Evolutionary conservation across 2,113 vertebrate genomes (phyloP).

Genomic region (Osmerus eperlanus): DNA sequence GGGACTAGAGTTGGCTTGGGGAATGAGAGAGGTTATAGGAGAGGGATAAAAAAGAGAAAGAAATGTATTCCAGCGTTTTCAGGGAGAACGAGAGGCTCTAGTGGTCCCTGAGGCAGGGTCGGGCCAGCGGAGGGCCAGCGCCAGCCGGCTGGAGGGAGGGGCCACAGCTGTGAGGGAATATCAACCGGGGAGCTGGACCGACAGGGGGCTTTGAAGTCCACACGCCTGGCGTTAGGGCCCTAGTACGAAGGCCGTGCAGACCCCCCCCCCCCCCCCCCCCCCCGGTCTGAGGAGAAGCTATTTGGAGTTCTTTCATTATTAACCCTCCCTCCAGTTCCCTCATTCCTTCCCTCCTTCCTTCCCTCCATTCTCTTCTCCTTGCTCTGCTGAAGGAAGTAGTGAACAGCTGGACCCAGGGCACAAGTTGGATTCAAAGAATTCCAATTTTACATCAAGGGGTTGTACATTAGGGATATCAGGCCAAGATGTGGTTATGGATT

Average conservation of each 20-base stretch:
- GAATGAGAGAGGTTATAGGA: conserved; percentile 39
- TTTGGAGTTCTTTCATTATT: conserved; percentile 60
- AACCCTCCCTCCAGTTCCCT: conserved; percentile 28
- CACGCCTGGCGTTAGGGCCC: conserved; percentile 38
- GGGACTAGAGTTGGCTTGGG: conserved; percentile 50
- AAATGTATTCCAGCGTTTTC: conserved; percentile 47
- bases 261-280: conserved; percentile 1
- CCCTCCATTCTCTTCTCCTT: conserved; percentile 1
- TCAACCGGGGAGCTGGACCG: conserved; percentile 33
- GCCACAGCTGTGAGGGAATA: conserved; percentile 44
- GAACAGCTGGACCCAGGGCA: conserved; percentile 32
- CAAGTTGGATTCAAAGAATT: conserved; percentile 16
- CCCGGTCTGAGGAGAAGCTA: conserved; percentile 36
- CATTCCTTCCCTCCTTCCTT: background rate
- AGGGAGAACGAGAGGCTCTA: background rate
- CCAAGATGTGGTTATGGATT: conserved; percentile 10
- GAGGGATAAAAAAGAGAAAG: conserved; percentile 45
- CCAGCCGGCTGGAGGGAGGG: conserved; percentile 14
- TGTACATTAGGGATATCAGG: conserved; percentile 13
- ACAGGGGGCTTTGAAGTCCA: conserved; percentile 53
- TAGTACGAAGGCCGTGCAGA: conserved; percentile 39
- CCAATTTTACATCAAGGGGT: conserved; percentile 31
- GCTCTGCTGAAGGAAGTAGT: background rate
- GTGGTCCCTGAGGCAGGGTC: conserved; percentile 43
- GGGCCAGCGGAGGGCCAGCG: conserved; percentile 31